A percentile compares a stretch with the other conserved stretches of the same genome.
Conservation (phyloP, 2,888 invertebrate genomes). For the Drosophila recens region DNA sequence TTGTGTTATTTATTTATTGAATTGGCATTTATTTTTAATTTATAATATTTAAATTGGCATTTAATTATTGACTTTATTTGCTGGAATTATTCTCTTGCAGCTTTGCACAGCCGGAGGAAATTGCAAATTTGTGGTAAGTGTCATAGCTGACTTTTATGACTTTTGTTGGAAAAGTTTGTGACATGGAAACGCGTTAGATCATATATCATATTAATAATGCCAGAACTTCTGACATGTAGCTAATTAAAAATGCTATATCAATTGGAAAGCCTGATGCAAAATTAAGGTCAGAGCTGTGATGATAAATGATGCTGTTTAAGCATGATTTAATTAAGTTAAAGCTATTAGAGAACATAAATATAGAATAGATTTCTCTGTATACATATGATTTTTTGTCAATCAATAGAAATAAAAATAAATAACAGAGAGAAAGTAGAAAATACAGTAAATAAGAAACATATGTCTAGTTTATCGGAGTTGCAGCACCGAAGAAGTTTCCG, state of each 20-base stretch:
- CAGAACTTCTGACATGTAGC: constrained; percentile 28
- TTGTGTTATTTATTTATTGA: constrained; percentile 3
- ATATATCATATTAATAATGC: constrained; percentile 44
- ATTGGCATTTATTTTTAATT: constrained; percentile 20
- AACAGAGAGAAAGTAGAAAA: neutral
- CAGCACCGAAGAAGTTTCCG: neutral
- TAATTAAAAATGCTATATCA: constrained; percentile 32
- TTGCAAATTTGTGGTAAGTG: constrained; percentile 57
- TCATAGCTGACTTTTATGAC: constrained; percentile 16
- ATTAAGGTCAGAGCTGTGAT: constrained; percentile 29
- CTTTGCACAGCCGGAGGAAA: constrained; percentile 29
- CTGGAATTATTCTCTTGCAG: constrained; percentile 31
- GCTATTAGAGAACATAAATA: neutral
- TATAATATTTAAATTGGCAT: constrained; percentile 20
- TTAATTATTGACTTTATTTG: constrained; percentile 25
- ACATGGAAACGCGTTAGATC: constrained; percentile 7
- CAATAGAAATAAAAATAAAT: neutral
- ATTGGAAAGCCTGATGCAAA: constrained; percentile 8
- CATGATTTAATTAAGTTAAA: constrained; percentile 35
- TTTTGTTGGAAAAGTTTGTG: constrained; percentile 9
- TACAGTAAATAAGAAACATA: neutral
- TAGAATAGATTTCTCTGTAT: neutral
- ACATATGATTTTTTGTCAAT: neutral
- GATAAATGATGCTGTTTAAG: constrained; percentile 39
- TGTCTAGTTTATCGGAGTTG: neutral